Conservation (phyloP, 2,113 vertebrate genomes). For the rat (Rattus norvegicus) region GRCr8 NC_086022.1:65727001-65727500, state of each 20-base stretch:
- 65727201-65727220: neutral
- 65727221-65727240: neutral
- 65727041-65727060: neutral
- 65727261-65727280: neutral
- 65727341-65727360: neutral
- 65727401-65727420: too few species aligned
- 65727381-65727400: neutral
- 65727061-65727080: neutral
- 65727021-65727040: neutral
- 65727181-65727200: neutral
- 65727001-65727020: neutral
- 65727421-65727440: neutral
- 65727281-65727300: neutral
- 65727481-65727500: neutral
- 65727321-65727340: neutral
- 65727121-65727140: neutral
- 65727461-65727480: conserved; percentile 35
- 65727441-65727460: neutral
- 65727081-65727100: neutral
- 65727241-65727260: neutral
- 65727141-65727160: neutral
- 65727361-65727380: neutral
- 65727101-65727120: neutral
- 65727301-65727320: neutral
- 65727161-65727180: neutral